phyloP scores from a whole-genome alignment of 2,888 invertebrate species.

The Ferrisia virgata region DNA sequence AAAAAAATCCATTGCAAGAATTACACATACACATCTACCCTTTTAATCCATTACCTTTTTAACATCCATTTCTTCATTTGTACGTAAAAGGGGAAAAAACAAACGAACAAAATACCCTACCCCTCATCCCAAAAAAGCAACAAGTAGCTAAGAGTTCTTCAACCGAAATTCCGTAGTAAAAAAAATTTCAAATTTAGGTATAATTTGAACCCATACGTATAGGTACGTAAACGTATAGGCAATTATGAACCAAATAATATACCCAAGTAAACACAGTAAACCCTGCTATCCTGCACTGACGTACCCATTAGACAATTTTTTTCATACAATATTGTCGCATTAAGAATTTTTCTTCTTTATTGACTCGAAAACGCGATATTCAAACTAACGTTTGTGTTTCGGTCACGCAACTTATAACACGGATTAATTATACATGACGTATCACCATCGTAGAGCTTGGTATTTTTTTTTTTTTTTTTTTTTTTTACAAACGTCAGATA shows the following conservation, averaged over 20 bases:
- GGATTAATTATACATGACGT: conserved; percentile 25
- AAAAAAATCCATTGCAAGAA: not conserved
- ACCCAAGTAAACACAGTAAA: not conserved
- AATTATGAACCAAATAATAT: not conserved
- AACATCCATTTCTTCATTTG: too few relatives aligned
- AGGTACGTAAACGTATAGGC: too few relatives aligned
- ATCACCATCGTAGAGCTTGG: conserved; percentile 8
- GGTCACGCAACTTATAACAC: conserved; percentile 26
- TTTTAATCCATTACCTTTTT: too few relatives aligned
- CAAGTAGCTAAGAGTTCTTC: not conserved
- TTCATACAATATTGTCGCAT: conserved; percentile 11
- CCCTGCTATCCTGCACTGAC: not conserved
- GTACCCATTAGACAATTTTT: not conserved
- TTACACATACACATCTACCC: not conserved
- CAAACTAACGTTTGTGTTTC: conserved; percentile 14
- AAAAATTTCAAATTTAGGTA: not conserved
- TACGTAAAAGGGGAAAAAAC: too few relatives aligned
- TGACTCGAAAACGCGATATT: conserved; percentile 18
- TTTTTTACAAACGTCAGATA: not conserved
- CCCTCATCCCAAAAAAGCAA: too few relatives aligned
- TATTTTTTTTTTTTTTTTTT: not conserved
- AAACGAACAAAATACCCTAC: too few relatives aligned
- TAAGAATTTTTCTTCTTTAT: conserved; percentile 19
- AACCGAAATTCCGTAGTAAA: not conserved
- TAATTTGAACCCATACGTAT: not conserved